Conservation (phyloP, 2,113 vertebrate genomes). For the Maccullochella peelii region DNA sequence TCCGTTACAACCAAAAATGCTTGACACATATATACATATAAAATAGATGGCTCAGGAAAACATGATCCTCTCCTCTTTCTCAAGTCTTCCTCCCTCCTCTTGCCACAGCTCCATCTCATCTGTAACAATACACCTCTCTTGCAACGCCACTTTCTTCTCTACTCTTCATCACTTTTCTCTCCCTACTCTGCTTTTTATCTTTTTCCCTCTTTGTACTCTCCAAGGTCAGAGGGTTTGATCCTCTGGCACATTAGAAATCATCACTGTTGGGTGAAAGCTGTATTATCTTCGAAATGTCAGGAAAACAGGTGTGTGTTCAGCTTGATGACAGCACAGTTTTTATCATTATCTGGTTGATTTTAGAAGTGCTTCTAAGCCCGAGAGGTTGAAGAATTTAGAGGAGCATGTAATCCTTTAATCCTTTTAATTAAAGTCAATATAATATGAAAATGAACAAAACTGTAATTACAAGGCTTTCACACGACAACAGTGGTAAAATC, state of each 20-base stretch:
- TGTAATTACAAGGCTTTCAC: conserved; percentile 40
- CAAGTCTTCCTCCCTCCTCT: conserved; percentile 37
- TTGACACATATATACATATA: background rate
- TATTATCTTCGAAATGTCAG: conserved; percentile 62
- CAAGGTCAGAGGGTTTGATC: conserved; percentile 53
- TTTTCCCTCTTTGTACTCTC: conserved; percentile 17
- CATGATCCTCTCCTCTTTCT: conserved; percentile 47
- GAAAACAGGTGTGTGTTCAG: conserved; percentile 39
- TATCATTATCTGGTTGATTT: conserved; percentile 43
- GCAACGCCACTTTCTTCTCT: conserved; percentile 6
- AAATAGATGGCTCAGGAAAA: conserved; percentile 38
- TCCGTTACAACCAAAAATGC: background rate
- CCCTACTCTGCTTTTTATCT: background rate
- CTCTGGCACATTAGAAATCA: conserved; percentile 14
- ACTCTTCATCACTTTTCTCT: background rate
- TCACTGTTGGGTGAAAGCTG: conserved; percentile 33
- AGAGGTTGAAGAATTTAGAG: conserved; percentile 62
- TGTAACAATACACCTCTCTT: conserved; percentile 58
- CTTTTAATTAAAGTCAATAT: conserved; percentile 77
- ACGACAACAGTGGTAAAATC: conserved; percentile 4
- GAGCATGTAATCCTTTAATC: conserved; percentile 75
- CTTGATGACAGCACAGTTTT: conserved; percentile 53
- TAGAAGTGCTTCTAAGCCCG: conserved; percentile 52
- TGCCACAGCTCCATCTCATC: conserved; percentile 48
- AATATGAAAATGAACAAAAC: conserved; percentile 57